phyloP scores from a whole-genome alignment of 2,797 vertebrate species.

The Pseudomugil tenellus region DNA sequence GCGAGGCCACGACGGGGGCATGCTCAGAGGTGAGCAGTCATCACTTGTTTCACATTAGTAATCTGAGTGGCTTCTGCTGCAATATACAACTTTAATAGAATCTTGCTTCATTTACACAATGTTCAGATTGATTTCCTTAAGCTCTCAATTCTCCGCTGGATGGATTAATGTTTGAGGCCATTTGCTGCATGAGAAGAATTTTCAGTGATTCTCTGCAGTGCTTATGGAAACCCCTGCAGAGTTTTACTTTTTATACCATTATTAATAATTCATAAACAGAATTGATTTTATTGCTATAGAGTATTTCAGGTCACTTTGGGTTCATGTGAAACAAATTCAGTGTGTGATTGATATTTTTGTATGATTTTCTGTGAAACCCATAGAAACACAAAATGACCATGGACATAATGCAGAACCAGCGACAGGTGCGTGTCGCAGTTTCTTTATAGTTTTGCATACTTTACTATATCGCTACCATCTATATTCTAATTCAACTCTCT shows the following conservation, averaged over 20 bases:
- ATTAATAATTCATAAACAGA: constrained; percentile 14
- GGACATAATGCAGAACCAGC: constrained; percentile 82
- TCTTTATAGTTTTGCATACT: background rate
- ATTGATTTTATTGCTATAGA: constrained; percentile 10
- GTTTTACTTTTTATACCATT: constrained; percentile 12
- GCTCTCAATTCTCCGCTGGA: constrained; percentile 49
- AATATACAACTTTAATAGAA: constrained; percentile 53
- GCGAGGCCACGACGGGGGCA: constrained; percentile 86
- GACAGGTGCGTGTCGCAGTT: constrained; percentile 66
- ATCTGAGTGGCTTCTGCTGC: constrained; percentile 41
- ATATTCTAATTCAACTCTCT: background rate
- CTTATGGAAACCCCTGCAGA: constrained; percentile 29
- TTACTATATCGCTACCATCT: background rate
- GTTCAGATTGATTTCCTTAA: constrained; percentile 59
- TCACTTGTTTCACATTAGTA: constrained; percentile 52
- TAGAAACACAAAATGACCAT: constrained; percentile 85
- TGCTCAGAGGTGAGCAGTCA: constrained; percentile 84
- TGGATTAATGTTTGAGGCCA: constrained; percentile 68
- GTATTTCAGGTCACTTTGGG: constrained; percentile 12
- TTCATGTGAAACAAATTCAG: background rate
- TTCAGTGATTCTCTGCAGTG: constrained; percentile 37
- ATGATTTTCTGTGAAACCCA: constrained; percentile 41
- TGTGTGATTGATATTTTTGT: constrained; percentile 16
- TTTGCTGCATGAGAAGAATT: constrained; percentile 61
- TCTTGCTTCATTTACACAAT: constrained; percentile 47